Evolutionary conservation across 2,113 vertebrate species (phyloP), one percentile per base, ranked within the genome.

Genomic region (Diphyllodes magnificus): DNA sequence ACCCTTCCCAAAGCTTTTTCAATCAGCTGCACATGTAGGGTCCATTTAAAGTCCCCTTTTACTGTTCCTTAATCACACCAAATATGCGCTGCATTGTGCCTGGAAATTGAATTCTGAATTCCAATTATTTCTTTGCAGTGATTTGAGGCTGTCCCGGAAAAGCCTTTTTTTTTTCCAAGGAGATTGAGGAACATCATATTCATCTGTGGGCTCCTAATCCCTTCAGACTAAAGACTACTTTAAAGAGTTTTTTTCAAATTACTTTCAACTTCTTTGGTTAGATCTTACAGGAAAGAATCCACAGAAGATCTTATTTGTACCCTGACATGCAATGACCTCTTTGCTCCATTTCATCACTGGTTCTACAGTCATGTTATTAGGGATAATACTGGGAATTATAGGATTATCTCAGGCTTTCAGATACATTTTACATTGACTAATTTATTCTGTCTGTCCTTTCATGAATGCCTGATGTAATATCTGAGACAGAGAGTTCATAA

Each of bases 381-480:
- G 50, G 57, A 88, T 96, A 95, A 96, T 56, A 39, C 27, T 63
- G 35, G 53, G 88, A 96, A 95, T 88, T 95, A 95, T 2, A 66
- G 88, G 91, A 95, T 96, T 93, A 92, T 51, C 1, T 86, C 60
- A n/a, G 56, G 64, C 75, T 89, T 92, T 71, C 7, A 13, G 49
- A 64, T 84, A 72, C 14, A 59, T 85, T 86, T 76, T 93, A 86
- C 54, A 51, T 77, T 47, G 72, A 64, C 68, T 90, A 95, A 94
- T 93, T 93, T 94, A 94, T 93, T 90, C 86, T 79, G 66, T 77
- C 84, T 96, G 91, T 78, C 40, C 73, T 94, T 86, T 95, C 85
- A 78, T 33, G 47, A 95, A 77, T 81, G 63, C 33, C 65, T 95
- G 50, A 66, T 75, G 60, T 59, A 91, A 89, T 54, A 88, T 59